A percentile compares a stretch with the other conserved stretches of the same genome.
Conservation (phyloP, 1,140 invertebrate species). For the Radopholus similis region DNA sequence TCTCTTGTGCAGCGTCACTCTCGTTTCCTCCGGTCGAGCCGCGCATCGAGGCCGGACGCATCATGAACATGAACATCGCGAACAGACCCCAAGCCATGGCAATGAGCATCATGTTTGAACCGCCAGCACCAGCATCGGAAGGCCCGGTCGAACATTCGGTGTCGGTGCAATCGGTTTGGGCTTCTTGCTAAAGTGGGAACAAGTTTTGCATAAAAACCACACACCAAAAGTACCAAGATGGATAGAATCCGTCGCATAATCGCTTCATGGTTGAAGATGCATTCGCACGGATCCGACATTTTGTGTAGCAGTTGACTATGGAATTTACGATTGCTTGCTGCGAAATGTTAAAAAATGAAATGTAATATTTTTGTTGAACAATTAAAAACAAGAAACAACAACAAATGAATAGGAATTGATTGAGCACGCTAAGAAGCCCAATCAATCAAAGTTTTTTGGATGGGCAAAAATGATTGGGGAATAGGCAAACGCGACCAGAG, state of each 20-base stretch:
- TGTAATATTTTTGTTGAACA: too few relatives aligned
- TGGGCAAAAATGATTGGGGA: too few relatives aligned
- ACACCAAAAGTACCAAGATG: slow-evolving; percentile 12
- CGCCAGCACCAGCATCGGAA: not conserved
- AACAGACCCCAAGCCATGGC: slow-evolving; percentile 28
- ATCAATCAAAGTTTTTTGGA: too few relatives aligned
- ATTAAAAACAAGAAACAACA: too few relatives aligned
- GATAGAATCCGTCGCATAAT: slow-evolving; percentile 32
- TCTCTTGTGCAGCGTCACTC: slow-evolving; percentile 13
- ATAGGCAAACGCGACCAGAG: too few relatives aligned
- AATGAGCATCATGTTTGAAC: slow-evolving; percentile 26
- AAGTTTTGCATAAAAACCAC: not conserved
- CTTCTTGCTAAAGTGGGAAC: slow-evolving; percentile 17
- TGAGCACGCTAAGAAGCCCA: too few relatives aligned
- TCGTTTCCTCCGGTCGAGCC: slow-evolving; percentile 5
- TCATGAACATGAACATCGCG: slow-evolving; percentile 23
- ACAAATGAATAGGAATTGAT: too few relatives aligned
- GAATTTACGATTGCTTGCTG: too few relatives aligned
- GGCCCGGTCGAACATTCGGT: slow-evolving; percentile 19
- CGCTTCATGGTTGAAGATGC: slow-evolving; percentile 36
- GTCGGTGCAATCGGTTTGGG: slow-evolving; percentile 30
- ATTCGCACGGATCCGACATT: slow-evolving; percentile 33
- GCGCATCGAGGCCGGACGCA: slow-evolving; percentile 27
- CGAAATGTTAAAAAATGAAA: too few relatives aligned
- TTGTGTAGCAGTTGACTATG: too few relatives aligned